Percentiles rank a stretch among this genome's conserved stretches.
Conservation (phyloP, 1,140 invertebrate genomes). For the Rhyacophila brunnea region DNA sequence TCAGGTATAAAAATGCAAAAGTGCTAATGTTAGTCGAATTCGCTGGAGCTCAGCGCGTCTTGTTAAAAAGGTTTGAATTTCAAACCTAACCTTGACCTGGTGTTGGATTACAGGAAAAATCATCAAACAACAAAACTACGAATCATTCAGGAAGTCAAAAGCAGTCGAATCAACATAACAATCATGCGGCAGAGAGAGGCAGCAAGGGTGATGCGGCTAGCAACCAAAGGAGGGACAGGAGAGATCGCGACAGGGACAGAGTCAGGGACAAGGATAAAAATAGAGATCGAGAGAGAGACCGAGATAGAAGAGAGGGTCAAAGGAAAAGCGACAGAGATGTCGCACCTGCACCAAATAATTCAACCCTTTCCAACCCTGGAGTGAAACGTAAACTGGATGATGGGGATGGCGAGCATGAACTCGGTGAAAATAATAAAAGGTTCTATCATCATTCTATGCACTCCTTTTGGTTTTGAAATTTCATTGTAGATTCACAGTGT, state of each 20-base stretch:
- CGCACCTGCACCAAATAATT: conserved; percentile 9
- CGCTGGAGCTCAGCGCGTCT: too few species aligned
- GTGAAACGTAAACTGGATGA: conserved; percentile 53
- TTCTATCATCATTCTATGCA: too few species aligned
- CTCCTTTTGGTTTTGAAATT: too few species aligned
- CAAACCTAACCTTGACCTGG: too few species aligned
- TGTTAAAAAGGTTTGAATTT: too few species aligned
- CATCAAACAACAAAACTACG: conserved; percentile 11
- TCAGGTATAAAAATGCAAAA: too few species aligned
- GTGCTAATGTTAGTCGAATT: too few species aligned
- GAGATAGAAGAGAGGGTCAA: conserved; percentile 12
- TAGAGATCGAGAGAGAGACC: conserved; percentile 21
- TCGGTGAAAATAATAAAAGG: conserved; percentile 50
- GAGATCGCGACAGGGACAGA: conserved; percentile 32
- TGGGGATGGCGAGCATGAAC: conserved; percentile 53
- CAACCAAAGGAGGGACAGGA: conserved; percentile 25
- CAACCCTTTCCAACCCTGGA: not conserved
- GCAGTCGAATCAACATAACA: conserved; percentile 25
- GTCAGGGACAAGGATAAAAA: conserved; percentile 26
- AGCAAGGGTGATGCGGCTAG: conserved; percentile 5
- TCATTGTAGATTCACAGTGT: too few species aligned
- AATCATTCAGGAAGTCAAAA: conserved; percentile 15
- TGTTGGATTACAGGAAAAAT: conserved; percentile 15
- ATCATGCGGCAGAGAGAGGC: conserved; percentile 20
- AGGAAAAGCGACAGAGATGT: conserved; percentile 22